Base-by-base conservation (phyloP, 2,113 vertebrate species). In the Strix uralensis region DNA sequence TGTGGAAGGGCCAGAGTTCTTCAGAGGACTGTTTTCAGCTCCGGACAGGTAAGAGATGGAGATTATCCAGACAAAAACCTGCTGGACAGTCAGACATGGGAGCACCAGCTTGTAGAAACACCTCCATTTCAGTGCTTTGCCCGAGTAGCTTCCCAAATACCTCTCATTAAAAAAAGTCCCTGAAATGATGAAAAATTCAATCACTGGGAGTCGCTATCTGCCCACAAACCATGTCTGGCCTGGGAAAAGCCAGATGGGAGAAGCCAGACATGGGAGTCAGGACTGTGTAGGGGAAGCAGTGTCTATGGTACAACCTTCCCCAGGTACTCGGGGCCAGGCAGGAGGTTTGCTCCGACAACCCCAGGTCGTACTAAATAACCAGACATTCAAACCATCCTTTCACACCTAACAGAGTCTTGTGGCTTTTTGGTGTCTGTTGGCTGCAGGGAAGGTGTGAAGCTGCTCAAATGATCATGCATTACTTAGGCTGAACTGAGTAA, bases 271-370 rank as follows among this genome's bases (percentile, higher is more conserved):
- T 9, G 22, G 49, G 34, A 51, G 19, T 19, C 58, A n/a, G 46
- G 20, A 38, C 8, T 1, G 0, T 7, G 23, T 23, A 30, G 16
- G 16, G 15, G 55, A 79, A 38, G 79, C 30, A 55, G 42, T 1
- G 11, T 30, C 15, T 5, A 2, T 1, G 1, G 26, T 36, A 49
- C 0, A 0, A 1, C n/a, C 52, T 66, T 36, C 22, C 18, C 32
- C 23, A 40, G 23, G 25, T 16, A 11, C 40, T 46, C 1, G 2
- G 22, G 18, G 46, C 16, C 10, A 5, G 44, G 46, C 5, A 11
- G 51, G 51, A 34, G 32, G 23, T 52, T 72, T 78, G 30, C 42
- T 82, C n/a, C 3, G 0, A 18, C 46, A 40, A 9, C 25, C 16
- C 26, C 25, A 38, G 34, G 22, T 42, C 1, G 0, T 6, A 29